These are phyloP conservation scores for Cepaea nemoralis DNA, from an alignment of 1,140 invertebrate species.

Conservation along the genomic window DNA sequence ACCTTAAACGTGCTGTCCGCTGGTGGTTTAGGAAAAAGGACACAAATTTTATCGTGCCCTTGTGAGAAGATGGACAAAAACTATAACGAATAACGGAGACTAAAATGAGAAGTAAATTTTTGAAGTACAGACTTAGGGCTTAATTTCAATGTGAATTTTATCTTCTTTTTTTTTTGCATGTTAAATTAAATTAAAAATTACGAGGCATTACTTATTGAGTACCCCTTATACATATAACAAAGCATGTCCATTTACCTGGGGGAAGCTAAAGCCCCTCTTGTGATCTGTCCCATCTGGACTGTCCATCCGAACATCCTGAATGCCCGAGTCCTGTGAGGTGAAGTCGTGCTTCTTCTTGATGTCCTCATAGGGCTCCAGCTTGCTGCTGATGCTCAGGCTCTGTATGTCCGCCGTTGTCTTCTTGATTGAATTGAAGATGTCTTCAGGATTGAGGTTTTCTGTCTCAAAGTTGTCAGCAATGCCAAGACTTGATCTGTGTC, in stretches of 20 bases:
- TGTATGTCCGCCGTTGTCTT: conserved; percentile 94
- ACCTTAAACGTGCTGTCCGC: no score
- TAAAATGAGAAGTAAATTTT: no score
- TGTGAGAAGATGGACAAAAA: no score
- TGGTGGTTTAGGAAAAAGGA: no score
- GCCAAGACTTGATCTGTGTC: conserved; percentile 43
- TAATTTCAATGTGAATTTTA: no score
- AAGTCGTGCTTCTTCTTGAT: conserved; percentile 79
- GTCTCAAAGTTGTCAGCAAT: conserved; percentile 74
- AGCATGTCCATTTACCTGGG: conserved; percentile 1
- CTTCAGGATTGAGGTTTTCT: conserved; percentile 85
- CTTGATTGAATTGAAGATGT: conserved; percentile 85
- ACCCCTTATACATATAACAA: no score
- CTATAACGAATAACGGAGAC: no score
- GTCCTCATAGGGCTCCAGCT: conserved; percentile 68
- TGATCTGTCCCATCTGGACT: conserved; percentile 67
- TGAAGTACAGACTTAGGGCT: no score
- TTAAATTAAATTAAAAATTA: no score
- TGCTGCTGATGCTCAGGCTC: conserved; percentile 83
- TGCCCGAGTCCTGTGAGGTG: conserved; percentile 89
- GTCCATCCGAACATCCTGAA: conserved; percentile 79
- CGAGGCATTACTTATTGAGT: no score
- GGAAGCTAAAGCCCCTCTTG: conserved; percentile 11
- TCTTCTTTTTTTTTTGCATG: no score
- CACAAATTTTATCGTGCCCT: no score